phyloP scores from a whole-genome alignment of 1,140 invertebrate species.

The Stegodyphus mimosarum region DNA sequence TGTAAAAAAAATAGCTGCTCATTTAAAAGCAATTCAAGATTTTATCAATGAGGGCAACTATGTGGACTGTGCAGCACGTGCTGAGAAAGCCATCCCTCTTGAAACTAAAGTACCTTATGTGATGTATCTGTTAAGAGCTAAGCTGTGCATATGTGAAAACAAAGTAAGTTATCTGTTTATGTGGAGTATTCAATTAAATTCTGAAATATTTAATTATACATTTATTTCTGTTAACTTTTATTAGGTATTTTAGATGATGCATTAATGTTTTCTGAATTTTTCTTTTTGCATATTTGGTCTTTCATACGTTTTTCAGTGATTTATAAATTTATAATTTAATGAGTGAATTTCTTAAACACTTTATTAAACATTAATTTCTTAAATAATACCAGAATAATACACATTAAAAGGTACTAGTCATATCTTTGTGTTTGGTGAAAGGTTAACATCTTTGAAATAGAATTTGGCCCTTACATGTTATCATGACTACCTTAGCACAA shows the following conservation, averaged over 20 bases:
- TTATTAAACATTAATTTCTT: too few species aligned
- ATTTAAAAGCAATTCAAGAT: slow-evolving; percentile 80
- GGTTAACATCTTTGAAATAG: too few species aligned
- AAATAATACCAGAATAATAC: too few species aligned
- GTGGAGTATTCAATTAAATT: background rate
- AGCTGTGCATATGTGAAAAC: slow-evolving; percentile 68
- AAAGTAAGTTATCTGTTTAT: slow-evolving; percentile 65
- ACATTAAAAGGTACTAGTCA: too few species aligned
- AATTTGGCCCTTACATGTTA: too few species aligned
- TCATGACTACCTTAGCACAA: too few species aligned
- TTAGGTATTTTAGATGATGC: background rate
- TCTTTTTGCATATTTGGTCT: background rate
- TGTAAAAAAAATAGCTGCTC: slow-evolving; percentile 94
- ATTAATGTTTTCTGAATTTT: background rate
- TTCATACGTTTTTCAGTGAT: too few species aligned
- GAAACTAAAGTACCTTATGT: slow-evolving; percentile 81
- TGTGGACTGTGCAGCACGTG: slow-evolving; percentile 80
- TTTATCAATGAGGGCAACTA: slow-evolving; percentile 78
- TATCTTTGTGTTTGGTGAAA: too few species aligned
- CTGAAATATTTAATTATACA: slow-evolving; percentile 76
- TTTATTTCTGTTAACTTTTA: background rate
- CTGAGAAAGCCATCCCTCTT: slow-evolving; percentile 74
- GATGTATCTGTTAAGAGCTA: slow-evolving; percentile 77
- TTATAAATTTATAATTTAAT: too few species aligned
- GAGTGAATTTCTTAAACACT: too few species aligned